Evolutionary conservation across 2,888 invertebrate genomes (phyloP), one percentile per base, ranked within the genome.

Genomic region (Perithous albicinctus): DNA sequence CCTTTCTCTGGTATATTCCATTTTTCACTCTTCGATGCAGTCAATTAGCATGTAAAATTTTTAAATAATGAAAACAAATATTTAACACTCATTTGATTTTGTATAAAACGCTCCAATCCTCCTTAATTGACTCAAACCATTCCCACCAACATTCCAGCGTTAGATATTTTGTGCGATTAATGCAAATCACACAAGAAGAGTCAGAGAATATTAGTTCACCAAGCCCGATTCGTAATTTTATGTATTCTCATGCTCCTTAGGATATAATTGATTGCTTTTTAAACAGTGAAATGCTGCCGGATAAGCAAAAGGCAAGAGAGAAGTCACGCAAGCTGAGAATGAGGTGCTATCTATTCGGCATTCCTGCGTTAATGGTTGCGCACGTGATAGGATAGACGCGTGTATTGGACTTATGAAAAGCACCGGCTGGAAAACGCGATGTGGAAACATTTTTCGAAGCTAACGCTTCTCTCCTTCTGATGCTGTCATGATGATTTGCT

Each of bases 181-280:
- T 5, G 29, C 5, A 29, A 29, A 2, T 5, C 3, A 29, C 29
- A n/a, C n/a, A n/a, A n/a, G 29, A 29, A 29, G 29, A 29, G 29
- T 29, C 4, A 2, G 2, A 2, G n/a, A 43, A 43, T 43, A 43
- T 43, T 2, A 43, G 12, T 43, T 43, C 1, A n/a, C n/a, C n/a
- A 43, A 43, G n/a, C 43, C n/a, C 43, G 12, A 15, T 43, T 43
- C n/a, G n/a, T n/a, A n/a, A n/a, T 43, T 43, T 43, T 15, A n/a
- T 43, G n/a, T n/a, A n/a, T 43, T 43, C 29, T 26, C n/a, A 29
- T 20, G n/a, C 61, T 35, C 23, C 43, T 77, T 67, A 35, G 59
- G 61, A 51, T 51, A 26, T 74, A 73, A 81, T 70, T 78, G 69
- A 81, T 81, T 56, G 77, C 63, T 74, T 77, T 78, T 74, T 78